phyloP scores from a whole-genome alignment of 2,797 vertebrate species.

The Hozukius guyotensis region DNA sequence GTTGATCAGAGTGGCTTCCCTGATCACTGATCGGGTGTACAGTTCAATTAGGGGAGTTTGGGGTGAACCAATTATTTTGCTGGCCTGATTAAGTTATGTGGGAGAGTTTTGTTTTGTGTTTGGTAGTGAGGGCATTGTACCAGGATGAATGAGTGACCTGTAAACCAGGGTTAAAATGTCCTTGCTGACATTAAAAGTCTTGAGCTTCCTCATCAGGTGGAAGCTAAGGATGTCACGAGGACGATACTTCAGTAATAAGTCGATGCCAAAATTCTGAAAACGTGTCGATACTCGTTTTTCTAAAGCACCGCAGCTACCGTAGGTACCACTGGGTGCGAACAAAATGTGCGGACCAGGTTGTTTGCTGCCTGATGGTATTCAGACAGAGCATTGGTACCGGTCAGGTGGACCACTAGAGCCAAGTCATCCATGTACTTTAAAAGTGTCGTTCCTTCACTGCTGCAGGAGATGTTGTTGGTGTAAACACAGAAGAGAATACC shows the following conservation, averaged over 20 bases:
- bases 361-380: not conserved
- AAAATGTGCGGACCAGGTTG: not conserved
- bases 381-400: not conserved
- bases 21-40: not conserved
- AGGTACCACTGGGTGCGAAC: no score
- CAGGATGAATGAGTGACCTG: not conserved
- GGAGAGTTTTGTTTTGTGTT: not conserved
- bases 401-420: not conserved
- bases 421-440: not conserved
- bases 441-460: not conserved
- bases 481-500: not conserved
- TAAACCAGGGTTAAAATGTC: not conserved
- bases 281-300: rapidly evolving
- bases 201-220: no score
- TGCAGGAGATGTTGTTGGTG: not conserved
- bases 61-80: no score
- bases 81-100: not conserved
- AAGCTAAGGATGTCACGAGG: rapidly evolving
- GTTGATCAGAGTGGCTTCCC: not conserved
- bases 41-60: no score
- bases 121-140: rapidly evolving
- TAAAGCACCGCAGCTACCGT: no score
- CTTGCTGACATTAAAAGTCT: not conserved
- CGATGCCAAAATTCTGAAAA: no score
- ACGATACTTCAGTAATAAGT: no score